Percentiles rank a stretch among this genome's conserved stretches.
These are phyloP conservation scores for Melanotaenia maccullochi DNA, from an alignment of 2,797 vertebrate species.

Conservation along the genomic window DNA sequence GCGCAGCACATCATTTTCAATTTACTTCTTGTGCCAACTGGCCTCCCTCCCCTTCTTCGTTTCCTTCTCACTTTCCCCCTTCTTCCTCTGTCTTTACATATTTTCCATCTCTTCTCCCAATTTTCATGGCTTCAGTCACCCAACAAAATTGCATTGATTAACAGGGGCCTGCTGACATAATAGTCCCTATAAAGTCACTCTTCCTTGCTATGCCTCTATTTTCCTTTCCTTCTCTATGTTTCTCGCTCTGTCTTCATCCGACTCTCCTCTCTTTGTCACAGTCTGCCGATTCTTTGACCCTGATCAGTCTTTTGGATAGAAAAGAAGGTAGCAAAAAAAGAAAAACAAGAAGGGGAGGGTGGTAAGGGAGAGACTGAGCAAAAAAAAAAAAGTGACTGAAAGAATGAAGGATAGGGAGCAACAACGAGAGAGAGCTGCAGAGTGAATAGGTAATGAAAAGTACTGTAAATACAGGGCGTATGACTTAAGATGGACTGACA, in stretches of 20 bases:
- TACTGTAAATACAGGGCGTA: slow-evolving; percentile 35
- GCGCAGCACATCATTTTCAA: slow-evolving; percentile 83
- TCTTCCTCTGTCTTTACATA: slow-evolving; percentile 64
- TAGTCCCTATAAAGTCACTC: slow-evolving; percentile 68
- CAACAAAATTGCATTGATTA: slow-evolving; percentile 82
- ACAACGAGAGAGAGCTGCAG: slow-evolving; percentile 25
- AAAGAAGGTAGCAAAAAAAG: slow-evolving; percentile 30
- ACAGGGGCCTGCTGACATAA: slow-evolving; percentile 73
- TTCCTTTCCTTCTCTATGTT: slow-evolving; percentile 34
- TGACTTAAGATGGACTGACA: slow-evolving; percentile 25
- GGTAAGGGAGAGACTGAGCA: background rate
- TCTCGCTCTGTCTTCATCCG: slow-evolving; percentile 49
- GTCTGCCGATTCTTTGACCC: slow-evolving; percentile 75
- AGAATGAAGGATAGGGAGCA: slow-evolving; percentile 44
- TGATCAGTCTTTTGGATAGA: slow-evolving; percentile 71
- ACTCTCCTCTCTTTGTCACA: slow-evolving; percentile 56
- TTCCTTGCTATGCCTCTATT: slow-evolving; percentile 34
- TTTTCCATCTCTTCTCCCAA: slow-evolving; percentile 66
- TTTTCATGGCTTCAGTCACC: slow-evolving; percentile 77
- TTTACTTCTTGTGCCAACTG: slow-evolving; percentile 80
- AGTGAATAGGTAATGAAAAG: slow-evolving; percentile 36
- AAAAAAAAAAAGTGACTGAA: slow-evolving; percentile 43
- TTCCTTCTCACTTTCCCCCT: slow-evolving; percentile 62
- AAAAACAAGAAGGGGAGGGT: slow-evolving; percentile 18
- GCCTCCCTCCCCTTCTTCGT: slow-evolving; percentile 64